phyloP scores from a whole-genome alignment of 2,113 vertebrate species.

The Parus major region DNA sequence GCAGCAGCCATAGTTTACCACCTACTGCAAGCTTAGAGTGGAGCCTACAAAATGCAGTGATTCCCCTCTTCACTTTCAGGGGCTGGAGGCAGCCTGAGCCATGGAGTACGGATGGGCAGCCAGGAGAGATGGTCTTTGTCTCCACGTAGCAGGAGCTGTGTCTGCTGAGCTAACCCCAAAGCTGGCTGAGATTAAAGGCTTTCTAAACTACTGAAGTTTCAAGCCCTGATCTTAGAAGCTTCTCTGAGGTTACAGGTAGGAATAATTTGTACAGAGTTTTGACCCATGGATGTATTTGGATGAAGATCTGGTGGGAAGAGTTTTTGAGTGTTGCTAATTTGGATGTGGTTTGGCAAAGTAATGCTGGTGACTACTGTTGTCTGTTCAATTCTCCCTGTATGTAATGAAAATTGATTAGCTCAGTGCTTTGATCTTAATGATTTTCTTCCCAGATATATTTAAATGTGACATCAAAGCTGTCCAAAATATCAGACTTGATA shows the following conservation, averaged over 20 bases:
- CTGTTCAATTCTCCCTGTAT: not conserved
- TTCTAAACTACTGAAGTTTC: not conserved
- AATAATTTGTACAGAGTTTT: not conserved
- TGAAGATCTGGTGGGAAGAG: not conserved
- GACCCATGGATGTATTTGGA: not conserved
- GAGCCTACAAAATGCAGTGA: not conserved
- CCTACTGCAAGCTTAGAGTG: not conserved
- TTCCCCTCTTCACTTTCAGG: not conserved
- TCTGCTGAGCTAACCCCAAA: not conserved
- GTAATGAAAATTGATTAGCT: not conserved
- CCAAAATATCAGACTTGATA: not conserved
- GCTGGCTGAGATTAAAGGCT: not conserved
- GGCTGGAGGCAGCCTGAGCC: not conserved
- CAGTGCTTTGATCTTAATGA: constrained; percentile 1
- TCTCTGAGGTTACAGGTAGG: not conserved
- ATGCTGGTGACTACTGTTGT: not conserved
- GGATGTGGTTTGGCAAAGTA: not conserved
- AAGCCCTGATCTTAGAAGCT: not conserved
- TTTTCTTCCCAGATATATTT: not conserved
- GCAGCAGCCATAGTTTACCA: not conserved
- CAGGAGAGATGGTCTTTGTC: not conserved
- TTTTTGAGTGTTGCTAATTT: not conserved
- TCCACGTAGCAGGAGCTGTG: not conserved
- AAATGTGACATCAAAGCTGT: not conserved
- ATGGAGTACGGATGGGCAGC: not conserved